phyloP scores from a whole-genome alignment of 2,888 invertebrate genomes.

The Drosophila helvetica region DNA sequence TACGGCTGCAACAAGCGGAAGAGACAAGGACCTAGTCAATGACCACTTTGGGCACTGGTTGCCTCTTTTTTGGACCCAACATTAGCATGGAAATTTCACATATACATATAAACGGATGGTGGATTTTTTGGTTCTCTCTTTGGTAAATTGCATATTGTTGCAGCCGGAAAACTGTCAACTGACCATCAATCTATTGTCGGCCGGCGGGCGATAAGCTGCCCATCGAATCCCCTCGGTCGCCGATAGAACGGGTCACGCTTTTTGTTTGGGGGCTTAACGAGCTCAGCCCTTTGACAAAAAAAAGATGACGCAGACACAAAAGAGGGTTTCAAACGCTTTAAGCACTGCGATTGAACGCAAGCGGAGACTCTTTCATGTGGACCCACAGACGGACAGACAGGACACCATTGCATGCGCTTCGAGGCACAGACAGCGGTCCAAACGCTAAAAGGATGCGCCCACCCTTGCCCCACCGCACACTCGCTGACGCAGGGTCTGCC shows the following conservation, averaged over 20 bases:
- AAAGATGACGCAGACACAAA: conserved; percentile 71
- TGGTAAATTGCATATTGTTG: conserved; percentile 56
- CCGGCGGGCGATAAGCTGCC: conserved; percentile 64
- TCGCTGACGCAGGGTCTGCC: background rate
- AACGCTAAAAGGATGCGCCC: conserved; percentile 39
- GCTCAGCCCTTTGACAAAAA: conserved; percentile 56
- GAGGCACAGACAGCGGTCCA: conserved; percentile 58
- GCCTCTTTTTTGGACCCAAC: conserved; percentile 33
- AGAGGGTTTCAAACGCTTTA: conserved; percentile 64
- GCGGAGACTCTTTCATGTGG: conserved; percentile 64
- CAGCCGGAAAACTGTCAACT: conserved; percentile 65
- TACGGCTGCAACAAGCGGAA: conserved; percentile 29
- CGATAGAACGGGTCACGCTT: conserved; percentile 61
- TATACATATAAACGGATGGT: background rate
- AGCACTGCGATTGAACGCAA: conserved; percentile 51
- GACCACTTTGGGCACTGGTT: conserved; percentile 57
- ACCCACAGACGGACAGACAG: conserved; percentile 26
- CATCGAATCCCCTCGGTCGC: conserved; percentile 59
- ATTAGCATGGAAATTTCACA: conserved; percentile 60
- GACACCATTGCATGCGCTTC: conserved; percentile 46
- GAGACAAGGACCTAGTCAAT: conserved; percentile 22
- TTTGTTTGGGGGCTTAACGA: conserved; percentile 63
- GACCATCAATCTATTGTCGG: conserved; percentile 72
- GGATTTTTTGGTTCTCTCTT: background rate
- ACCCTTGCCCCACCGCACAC: conserved; percentile 8